Conservation (phyloP, 2,888 invertebrate species). For the Macropis europaea region DNA sequence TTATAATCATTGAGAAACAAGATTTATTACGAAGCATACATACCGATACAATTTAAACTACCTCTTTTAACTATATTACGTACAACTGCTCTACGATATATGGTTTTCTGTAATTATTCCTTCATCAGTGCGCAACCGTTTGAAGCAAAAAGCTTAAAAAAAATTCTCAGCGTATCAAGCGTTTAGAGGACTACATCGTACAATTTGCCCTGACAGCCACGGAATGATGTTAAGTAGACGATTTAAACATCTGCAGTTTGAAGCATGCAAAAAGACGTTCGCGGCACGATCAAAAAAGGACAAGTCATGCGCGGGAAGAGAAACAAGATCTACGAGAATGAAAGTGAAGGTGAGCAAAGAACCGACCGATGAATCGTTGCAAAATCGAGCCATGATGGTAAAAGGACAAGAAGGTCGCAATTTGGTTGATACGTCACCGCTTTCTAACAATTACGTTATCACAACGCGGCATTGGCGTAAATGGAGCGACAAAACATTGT, state of each 20-base stretch:
- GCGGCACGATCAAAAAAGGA: conserved; percentile 17
- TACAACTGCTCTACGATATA: no score
- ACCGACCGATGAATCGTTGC: conserved; percentile 42
- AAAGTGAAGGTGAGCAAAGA: conserved; percentile 59
- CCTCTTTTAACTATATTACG: no score
- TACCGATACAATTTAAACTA: no score
- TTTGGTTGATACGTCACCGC: conserved; percentile 44
- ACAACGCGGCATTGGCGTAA: conserved; percentile 15
- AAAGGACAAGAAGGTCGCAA: conserved; percentile 52
- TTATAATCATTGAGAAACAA: no score
- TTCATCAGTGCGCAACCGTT: no score
- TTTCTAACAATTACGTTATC: conserved; percentile 54
- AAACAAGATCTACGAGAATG: conserved; percentile 41
- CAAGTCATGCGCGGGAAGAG: conserved; percentile 17
- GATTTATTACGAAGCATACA: no score
- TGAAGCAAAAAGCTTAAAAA: no score
- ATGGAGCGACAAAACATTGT: conserved; percentile 4
- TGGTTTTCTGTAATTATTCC: no score
- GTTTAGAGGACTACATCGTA: background rate
- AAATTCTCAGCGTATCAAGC: background rate
- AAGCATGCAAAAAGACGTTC: conserved; percentile 11
- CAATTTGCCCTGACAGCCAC: background rate
- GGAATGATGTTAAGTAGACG: background rate
- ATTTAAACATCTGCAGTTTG: background rate
- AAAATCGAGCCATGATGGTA: conserved; percentile 41